These are phyloP conservation scores for Limnephilus marmoratus DNA, from an alignment of 2,888 invertebrate species.

Conservation along the genomic window DNA sequence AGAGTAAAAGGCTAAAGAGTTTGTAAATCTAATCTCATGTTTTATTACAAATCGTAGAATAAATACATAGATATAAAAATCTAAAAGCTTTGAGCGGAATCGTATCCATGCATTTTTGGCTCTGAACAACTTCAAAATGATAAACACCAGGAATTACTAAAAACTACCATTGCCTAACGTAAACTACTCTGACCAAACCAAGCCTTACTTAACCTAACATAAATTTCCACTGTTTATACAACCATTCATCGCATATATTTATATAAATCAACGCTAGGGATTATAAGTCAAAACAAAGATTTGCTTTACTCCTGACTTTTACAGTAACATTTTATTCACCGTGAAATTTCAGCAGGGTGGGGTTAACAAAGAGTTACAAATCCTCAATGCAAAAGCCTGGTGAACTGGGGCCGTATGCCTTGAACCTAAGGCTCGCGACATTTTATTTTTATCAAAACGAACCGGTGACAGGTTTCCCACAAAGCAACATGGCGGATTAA, in stretches of 20 bases:
- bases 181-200: not conserved
- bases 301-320: not conserved
- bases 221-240: not conserved
- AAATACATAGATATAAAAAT: not conserved
- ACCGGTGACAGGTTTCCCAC: conserved; percentile 41
- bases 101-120: too few species aligned
- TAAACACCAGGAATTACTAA: too few species aligned
- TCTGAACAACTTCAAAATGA: too few species aligned
- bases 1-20: conserved; percentile 4
- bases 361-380: not conserved
- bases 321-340: not conserved
- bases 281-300: not conserved
- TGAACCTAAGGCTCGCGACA: not conserved
- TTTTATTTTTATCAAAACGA: conserved; percentile 38
- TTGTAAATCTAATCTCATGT: not conserved
- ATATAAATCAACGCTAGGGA: not conserved
- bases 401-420: not conserved
- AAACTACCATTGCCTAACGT: too few species aligned
- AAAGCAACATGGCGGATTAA: conserved; percentile 60
- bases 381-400: not conserved
- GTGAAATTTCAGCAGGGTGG: not conserved
- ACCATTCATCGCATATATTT: not conserved
- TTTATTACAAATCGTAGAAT: not conserved
- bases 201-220: not conserved
- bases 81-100: not conserved